Percentiles rank a stretch among this genome's conserved stretches.
Conservation (phyloP, 2,113 vertebrate species). For the Pyxicephalus adspersus region DNA sequence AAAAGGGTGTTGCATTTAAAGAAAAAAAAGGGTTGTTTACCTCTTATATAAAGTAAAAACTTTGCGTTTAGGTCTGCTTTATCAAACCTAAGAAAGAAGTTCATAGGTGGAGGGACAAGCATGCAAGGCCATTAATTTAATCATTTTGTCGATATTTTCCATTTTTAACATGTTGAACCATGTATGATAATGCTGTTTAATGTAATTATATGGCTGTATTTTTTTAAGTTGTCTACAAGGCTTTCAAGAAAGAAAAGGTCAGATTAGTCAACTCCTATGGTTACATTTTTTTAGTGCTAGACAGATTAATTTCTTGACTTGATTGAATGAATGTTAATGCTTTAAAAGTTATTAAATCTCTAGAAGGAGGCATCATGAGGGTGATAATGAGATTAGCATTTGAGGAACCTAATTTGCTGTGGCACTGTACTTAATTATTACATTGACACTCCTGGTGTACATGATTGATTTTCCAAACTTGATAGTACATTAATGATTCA, state of each 20-base stretch:
- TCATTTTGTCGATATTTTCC: too few species aligned
- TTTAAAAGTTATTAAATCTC: slow-evolving; percentile 77
- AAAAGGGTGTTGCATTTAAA: too few species aligned
- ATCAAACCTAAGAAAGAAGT: too few species aligned
- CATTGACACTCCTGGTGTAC: slow-evolving; percentile 70
- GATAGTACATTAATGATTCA: slow-evolving; percentile 17
- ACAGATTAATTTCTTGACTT: slow-evolving; percentile 78
- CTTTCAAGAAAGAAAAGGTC: background rate
- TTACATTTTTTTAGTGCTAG: slow-evolving; percentile 62
- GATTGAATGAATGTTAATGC: slow-evolving; percentile 72
- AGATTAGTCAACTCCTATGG: background rate
- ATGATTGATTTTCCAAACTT: slow-evolving; percentile 63
- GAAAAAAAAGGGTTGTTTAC: too few species aligned
- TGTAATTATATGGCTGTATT: too few species aligned
- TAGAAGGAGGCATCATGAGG: slow-evolving; percentile 72
- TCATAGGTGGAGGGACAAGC: too few species aligned
- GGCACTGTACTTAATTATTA: slow-evolving; percentile 75
- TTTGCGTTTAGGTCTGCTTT: too few species aligned
- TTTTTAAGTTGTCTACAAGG: background rate
- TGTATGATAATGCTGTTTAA: too few species aligned
- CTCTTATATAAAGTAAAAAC: too few species aligned
- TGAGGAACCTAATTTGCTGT: slow-evolving; percentile 72
- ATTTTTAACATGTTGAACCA: too few species aligned
- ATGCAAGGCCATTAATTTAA: too few species aligned
- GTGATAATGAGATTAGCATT: slow-evolving; percentile 81